These are phyloP conservation scores for Falco novaeseelandiae DNA, from an alignment of 2,797 vertebrate genomes.

Conservation along the genomic window DNA sequence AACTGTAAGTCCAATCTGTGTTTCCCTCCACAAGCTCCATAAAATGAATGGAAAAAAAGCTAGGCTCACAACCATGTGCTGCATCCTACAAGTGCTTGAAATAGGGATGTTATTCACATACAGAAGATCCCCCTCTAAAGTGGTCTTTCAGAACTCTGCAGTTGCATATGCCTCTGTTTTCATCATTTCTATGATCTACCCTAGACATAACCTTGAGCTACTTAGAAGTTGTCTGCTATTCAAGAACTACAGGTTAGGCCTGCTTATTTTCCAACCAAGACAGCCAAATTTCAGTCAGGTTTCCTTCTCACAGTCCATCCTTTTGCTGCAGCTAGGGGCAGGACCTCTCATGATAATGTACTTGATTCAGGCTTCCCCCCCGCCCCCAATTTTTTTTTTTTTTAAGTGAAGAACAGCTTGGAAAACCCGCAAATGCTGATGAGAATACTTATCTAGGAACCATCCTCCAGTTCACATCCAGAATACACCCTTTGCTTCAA, in stretches of 20 bases:
- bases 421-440: not conserved
- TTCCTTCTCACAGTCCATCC: not conserved
- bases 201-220: not conserved
- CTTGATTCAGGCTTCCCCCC: not conserved
- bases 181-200: not conserved
- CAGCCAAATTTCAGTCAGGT: not conserved
- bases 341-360: not conserved
- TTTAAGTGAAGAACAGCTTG: not conserved
- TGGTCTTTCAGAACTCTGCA: not conserved
- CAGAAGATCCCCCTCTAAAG: not conserved
- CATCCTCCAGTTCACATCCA: not conserved
- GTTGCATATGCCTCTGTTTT: not conserved
- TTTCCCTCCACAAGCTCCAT: not conserved
- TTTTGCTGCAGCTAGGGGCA: not conserved
- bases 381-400: not conserved
- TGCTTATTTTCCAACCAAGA: not conserved
- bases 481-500: not conserved
- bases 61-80: not conserved
- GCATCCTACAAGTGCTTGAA: not conserved
- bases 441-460: not conserved
- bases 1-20: not conserved
- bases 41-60: not conserved
- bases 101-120: not conserved
- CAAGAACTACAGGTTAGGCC: not conserved
- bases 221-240: not conserved